A percentile compares a stretch with the other conserved stretches of the same genome.
These are phyloP conservation scores for Phrynocephalus vlangalii DNA, from an alignment of 2,797 vertebrate genomes.

Conservation along the genomic window DNA sequence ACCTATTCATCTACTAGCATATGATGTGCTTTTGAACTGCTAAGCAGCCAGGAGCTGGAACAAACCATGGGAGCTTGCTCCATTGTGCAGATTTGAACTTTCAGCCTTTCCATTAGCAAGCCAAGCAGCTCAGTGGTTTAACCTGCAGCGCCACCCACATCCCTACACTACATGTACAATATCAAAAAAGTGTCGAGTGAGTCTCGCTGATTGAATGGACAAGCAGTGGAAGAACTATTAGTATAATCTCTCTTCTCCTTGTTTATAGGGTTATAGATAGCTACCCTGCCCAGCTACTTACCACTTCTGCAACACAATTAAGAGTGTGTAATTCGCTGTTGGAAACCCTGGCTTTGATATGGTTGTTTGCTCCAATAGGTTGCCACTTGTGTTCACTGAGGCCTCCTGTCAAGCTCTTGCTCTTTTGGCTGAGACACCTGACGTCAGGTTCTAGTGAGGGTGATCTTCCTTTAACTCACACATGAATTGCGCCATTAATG, in stretches of 20 bases:
- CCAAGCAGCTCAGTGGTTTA: too few species aligned
- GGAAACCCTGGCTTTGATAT: background rate
- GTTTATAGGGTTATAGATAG: conserved; percentile 9
- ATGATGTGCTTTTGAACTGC: too few species aligned
- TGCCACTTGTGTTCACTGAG: conserved; percentile 22
- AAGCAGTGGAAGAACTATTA: background rate
- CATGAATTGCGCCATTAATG: conserved; percentile 52
- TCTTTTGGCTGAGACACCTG: conserved; percentile 20
- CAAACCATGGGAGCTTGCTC: too few species aligned
- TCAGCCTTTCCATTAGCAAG: too few species aligned
- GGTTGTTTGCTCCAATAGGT: conserved; percentile 4
- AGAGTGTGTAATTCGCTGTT: conserved; percentile 18
- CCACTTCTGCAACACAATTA: background rate
- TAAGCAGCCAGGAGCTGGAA: too few species aligned
- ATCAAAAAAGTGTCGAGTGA: background rate
- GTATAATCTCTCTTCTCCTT: background rate
- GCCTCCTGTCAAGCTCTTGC: conserved; percentile 23
- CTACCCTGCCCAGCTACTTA: background rate
- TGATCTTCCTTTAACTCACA: conserved; percentile 47
- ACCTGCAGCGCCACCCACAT: too few species aligned
- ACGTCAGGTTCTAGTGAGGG: conserved; percentile 21
- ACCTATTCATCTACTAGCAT: too few species aligned
- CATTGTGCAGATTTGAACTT: too few species aligned
- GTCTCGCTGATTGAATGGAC: background rate
- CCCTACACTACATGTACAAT: too few species aligned